Evolutionary conservation across 2,888 invertebrate species (phyloP).

Genomic region (Andrena flavipes): DNA sequence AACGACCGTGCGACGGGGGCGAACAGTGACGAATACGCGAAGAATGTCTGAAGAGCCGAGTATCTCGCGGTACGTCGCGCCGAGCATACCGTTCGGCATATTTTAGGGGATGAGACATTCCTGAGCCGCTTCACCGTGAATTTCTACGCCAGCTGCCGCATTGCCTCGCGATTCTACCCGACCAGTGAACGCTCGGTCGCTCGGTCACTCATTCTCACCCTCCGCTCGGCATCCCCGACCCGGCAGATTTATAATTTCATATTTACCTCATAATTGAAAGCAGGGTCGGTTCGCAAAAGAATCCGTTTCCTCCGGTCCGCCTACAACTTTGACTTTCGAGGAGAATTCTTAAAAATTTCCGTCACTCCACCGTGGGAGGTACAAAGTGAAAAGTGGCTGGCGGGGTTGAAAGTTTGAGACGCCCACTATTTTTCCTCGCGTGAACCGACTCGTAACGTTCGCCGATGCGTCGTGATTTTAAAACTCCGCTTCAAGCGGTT

Average conservation of each 20-base stretch:
- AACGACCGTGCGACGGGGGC: too few relatives aligned
- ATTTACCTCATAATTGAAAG: constrained; percentile 9
- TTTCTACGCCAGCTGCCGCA: constrained; percentile 26
- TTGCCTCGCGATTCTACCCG: constrained; percentile 25
- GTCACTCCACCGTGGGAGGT: background rate
- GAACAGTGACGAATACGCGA: background rate
- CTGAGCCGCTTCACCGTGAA: constrained; percentile 23
- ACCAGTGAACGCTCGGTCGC: background rate
- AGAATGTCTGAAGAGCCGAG: background rate
- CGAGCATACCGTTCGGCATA: constrained; percentile 27
- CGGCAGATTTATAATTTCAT: background rate
- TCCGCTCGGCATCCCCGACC: background rate
- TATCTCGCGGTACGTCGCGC: constrained; percentile 10
- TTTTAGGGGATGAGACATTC: constrained; percentile 52
- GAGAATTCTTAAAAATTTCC: background rate
- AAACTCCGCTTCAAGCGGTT: background rate
- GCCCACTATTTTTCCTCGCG: too few relatives aligned
- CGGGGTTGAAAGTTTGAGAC: background rate
- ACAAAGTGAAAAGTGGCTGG: background rate
- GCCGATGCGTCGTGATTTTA: too few relatives aligned
- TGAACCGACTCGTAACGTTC: too few relatives aligned
- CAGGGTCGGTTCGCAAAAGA: background rate
- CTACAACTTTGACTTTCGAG: background rate
- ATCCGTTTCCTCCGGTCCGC: too few relatives aligned
- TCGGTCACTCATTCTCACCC: background rate